Percentiles rank a stretch among this genome's conserved stretches.
phyloP scores from a whole-genome alignment of 2,797 vertebrate species.

The Brachyalestes nurse region DNA sequence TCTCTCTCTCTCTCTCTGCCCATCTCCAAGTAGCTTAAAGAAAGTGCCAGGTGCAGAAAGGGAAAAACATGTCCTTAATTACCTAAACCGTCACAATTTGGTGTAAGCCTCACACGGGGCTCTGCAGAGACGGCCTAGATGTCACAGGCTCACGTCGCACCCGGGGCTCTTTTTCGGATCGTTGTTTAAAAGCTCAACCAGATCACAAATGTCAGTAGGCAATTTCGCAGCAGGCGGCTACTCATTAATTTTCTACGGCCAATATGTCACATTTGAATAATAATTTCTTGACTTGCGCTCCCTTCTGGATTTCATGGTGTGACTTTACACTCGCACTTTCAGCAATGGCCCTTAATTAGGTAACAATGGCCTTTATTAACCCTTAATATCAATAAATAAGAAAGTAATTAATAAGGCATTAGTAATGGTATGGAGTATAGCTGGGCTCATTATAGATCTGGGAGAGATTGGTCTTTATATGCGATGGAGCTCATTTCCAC shows the following conservation, averaged over 20 bases:
- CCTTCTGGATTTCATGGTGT: slow-evolving; percentile 12
- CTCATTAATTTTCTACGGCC: slow-evolving; percentile 46
- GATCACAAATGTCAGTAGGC: slow-evolving; percentile 45
- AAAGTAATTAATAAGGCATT: slow-evolving; percentile 40
- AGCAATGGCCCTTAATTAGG: slow-evolving; percentile 43
- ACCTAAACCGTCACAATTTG: slow-evolving; percentile 4
- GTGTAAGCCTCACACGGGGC: slow-evolving; percentile 4
- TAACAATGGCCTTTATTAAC: slow-evolving; percentile 48
- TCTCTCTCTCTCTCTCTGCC: neutral
- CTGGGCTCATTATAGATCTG: slow-evolving; percentile 17
- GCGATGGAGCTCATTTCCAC: neutral
- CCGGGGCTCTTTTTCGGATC: slow-evolving; percentile 12
- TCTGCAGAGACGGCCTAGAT: slow-evolving; percentile 1
- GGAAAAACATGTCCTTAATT: slow-evolving; percentile 21
- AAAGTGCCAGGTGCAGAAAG: neutral
- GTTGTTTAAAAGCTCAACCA: slow-evolving; percentile 27
- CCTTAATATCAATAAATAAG: slow-evolving; percentile 42
- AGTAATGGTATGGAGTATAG: neutral
- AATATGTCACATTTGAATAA: slow-evolving; percentile 52
- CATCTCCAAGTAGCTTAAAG: neutral
- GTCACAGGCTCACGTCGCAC: neutral
- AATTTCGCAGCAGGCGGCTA: slow-evolving; percentile 47
- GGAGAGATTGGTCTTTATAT: neutral
- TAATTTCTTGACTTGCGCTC: slow-evolving; percentile 21
- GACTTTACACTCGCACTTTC: slow-evolving; percentile 16